A percentile compares a stretch with the other conserved stretches of the same genome.
Conservation (phyloP, 1,140 invertebrate species). For the Cyphomyrmex costatus region DNA sequence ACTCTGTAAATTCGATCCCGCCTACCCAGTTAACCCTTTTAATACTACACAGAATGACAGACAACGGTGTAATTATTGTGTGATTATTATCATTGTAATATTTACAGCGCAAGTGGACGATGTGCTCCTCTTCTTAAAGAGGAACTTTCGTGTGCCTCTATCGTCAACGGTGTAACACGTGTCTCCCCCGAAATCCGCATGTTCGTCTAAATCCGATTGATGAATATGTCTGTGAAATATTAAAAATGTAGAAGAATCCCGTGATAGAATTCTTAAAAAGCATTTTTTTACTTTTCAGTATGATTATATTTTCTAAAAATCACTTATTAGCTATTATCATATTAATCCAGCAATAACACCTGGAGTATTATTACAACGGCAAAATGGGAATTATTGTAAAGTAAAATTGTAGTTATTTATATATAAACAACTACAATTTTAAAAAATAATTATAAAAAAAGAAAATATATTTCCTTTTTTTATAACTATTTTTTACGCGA, state of each 20-base stretch:
- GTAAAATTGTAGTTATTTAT: too few species aligned
- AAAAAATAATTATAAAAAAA: too few species aligned
- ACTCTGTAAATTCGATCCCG: slow-evolving; percentile 87
- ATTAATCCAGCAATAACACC: too few species aligned
- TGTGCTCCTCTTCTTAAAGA: slow-evolving; percentile 95
- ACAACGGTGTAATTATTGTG: not conserved
- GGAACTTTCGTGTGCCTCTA: slow-evolving; percentile 91
- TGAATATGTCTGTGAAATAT: slow-evolving; percentile 90
- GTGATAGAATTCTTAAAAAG: not conserved
- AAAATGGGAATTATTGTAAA: too few species aligned
- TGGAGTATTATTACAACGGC: too few species aligned
- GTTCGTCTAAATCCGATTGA: slow-evolving; percentile 89
- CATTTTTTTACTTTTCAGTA: not conserved
- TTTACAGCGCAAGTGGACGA: slow-evolving; percentile 94
- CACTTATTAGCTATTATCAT: not conserved
- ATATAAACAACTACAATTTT: too few species aligned
- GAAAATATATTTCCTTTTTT: too few species aligned
- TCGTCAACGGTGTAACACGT: slow-evolving; percentile 90
- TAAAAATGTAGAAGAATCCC: not conserved
- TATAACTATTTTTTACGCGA: too few species aligned
- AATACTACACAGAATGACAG: slow-evolving; percentile 32
- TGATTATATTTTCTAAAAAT: not conserved
- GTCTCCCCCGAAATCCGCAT: slow-evolving; percentile 87
- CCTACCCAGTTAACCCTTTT: slow-evolving; percentile 45
- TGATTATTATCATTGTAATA: slow-evolving; percentile 55